A percentile compares a stretch with the other conserved stretches of the same genome.
Conservation (phyloP, 37 sponge, comb jelly and placozoan genomes). For the Diacarnus erythraeanus region DNA sequence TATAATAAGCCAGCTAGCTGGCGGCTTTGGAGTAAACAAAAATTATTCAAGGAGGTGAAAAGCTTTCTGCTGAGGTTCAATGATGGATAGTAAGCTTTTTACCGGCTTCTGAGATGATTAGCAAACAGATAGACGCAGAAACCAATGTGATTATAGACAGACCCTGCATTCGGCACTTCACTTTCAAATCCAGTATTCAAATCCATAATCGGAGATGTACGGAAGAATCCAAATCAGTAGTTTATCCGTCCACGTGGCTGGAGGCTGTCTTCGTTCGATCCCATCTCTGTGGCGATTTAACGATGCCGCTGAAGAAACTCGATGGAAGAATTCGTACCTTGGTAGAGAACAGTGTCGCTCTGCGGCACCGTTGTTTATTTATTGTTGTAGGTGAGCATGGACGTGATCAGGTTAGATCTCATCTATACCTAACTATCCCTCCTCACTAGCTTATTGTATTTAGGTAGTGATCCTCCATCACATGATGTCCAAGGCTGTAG, state of each 20-base stretch:
- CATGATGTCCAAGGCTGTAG: conserved; percentile 81
- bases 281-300: not conserved
- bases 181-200: conserved; percentile 2
- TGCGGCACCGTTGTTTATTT: conserved; percentile 69
- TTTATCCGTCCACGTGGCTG: conserved; percentile 6
- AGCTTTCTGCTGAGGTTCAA: not conserved
- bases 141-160: not conserved
- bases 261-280: not conserved
- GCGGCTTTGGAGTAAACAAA: conserved; percentile 2
- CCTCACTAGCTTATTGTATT: not conserved
- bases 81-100: not conserved
- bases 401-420: conserved; percentile 74
- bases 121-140: not conserved
- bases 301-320: conserved; percentile 71
- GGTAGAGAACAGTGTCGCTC: conserved; percentile 86
- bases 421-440: not conserved
- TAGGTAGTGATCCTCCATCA: conserved; percentile 95
- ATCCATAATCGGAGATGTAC: conserved; percentile 5
- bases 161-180: not conserved
- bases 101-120: not conserved
- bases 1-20: not conserved
- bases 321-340: conserved; percentile 80
- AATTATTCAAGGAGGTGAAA: not conserved
- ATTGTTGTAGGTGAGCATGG: conserved; percentile 89
- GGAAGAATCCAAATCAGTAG: not conserved